Base-by-base conservation (phyloP, 2,113 vertebrate species). In the Blennius ocellaris region DNA sequence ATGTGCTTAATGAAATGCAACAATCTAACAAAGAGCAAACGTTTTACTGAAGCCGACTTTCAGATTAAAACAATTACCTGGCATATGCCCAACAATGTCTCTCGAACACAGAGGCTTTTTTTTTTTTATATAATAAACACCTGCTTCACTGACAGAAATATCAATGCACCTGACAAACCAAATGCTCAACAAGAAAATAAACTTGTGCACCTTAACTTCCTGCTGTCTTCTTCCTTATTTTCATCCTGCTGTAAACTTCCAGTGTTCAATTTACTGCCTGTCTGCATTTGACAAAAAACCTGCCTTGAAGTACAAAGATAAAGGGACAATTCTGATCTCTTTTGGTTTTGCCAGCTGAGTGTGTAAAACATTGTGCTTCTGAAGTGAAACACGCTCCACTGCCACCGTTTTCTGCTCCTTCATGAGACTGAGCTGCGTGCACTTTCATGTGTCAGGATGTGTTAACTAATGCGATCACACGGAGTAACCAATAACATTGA, bases 201-300 rank as follows among this genome's bases (percentile, higher is more conserved):
- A 71, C 36, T 10, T 66, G 12, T 53, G 50, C 64, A 57, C 37
- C 11, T 17, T 15, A 8, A 67, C 7, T 5, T 67, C 60, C 48
- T 50, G 16, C 40, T 67, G 40, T 80, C 54, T 17, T 70, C 8
- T n/a, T 51, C n/a, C 36, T 50, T 5, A 6, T 15, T 61, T 47
- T 62, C 12, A 67, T 72, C 16, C 58, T 8, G 50, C 56, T 61
- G 17, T 59, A 39, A n/a, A 38, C n/a, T 81, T 53, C 65, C 65
- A 72, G 12, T 65, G 72, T 83, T 79, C 65, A 82, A 81, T 85
- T 84, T 73, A 11, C 69, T 82, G 85, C 79, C 62, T 81, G 76
- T 83, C 86, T 83, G 72, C 65, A 50, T 85, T 71, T 74, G 50
- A 79, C 64, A 72, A 59, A 69, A 80, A 40, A 1, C 43, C 58